Base-by-base conservation (phyloP, 2,113 vertebrate species). In the Malaclemys terrapin region DNA sequence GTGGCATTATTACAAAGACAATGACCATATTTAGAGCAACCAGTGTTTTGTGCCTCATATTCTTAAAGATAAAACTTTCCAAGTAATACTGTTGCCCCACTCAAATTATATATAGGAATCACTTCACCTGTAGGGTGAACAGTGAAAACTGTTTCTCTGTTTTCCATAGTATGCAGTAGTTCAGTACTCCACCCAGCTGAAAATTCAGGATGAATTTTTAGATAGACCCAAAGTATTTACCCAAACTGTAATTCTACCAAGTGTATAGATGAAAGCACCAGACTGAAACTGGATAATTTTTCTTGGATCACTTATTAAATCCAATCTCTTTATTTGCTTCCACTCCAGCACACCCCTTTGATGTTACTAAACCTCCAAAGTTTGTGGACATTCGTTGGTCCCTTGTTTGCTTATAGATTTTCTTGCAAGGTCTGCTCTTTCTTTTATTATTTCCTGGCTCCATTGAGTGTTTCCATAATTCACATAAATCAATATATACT, bases 401-500 rank as follows among this genome's bases (percentile, higher is more conserved):
- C 8, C 2, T 86, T 25, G 27, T 80, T 92, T 95, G 6, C 53
- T 85, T 27, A 50, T 65, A 47, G 53, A n/a, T 84, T 96, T 95
- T 89, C 49, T 89, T 96, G 87, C 0, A 2, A 72, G 65, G 35
- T 38, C 65, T 38, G 87, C 93, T 93, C 10, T 42, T 95, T 91
- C 94, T 42, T 90, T 93, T 86, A 27, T 84, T 42, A 1, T 93
- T 94, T 90, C 79, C 88, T 91, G 72, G 88, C 90, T 95, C 50
- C 53, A 75, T 86, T 88, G 94, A 89, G 80, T 22, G 10, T 76
- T 62, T 88, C 86, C 31, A 79, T 78, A 88, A 90, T 83, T 79
- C 82, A 54, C 75, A 79, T 54, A 91, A 95, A 96, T 93, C 49
- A 16, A 57, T 91, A 95, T 93, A 59, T 53, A 11, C 2, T 81